Conservation (phyloP, 2,888 invertebrate genomes). For the Nomada hirtipes region DNA sequence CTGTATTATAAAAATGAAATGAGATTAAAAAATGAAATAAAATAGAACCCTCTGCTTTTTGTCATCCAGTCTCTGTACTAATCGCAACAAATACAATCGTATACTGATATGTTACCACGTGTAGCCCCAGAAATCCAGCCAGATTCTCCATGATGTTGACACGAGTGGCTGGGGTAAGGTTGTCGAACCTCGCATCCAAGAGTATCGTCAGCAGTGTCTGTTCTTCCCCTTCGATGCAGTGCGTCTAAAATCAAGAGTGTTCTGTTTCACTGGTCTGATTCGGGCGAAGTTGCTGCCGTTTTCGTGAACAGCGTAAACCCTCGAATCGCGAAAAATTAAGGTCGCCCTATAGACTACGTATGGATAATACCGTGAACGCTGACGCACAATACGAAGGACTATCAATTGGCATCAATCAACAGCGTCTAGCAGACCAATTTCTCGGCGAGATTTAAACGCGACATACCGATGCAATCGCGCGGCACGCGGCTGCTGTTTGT, state of each 20-base stretch:
- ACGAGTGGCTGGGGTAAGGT: constrained; percentile 87
- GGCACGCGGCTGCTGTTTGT: constrained; percentile 19
- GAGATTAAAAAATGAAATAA: too few relatives aligned
- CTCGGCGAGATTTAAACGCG: constrained; percentile 74
- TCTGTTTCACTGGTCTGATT: constrained; percentile 12
- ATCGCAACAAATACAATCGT: background rate
- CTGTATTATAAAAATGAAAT: too few relatives aligned
- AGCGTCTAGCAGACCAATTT: constrained; percentile 69
- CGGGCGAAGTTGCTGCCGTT: background rate
- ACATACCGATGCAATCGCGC: constrained; percentile 38
- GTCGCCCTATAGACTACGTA: constrained; percentile 9
- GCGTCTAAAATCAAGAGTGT: constrained; percentile 77
- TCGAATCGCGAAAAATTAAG: constrained; percentile 50
- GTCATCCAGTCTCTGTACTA: background rate
- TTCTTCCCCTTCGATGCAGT: constrained; percentile 84
- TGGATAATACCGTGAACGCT: constrained; percentile 13
- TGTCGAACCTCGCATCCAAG: constrained; percentile 88
- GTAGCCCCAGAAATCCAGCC: constrained; percentile 89
- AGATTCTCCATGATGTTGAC: constrained; percentile 89
- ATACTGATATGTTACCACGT: constrained; percentile 85
- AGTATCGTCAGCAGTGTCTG: constrained; percentile 88
- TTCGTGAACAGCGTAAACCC: constrained; percentile 17
- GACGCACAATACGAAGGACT: constrained; percentile 34
- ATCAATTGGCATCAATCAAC: constrained; percentile 79
- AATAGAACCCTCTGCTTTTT: background rate